Base-by-base conservation (phyloP, 2,888 invertebrate species). In the Tenthredo notha region DNA sequence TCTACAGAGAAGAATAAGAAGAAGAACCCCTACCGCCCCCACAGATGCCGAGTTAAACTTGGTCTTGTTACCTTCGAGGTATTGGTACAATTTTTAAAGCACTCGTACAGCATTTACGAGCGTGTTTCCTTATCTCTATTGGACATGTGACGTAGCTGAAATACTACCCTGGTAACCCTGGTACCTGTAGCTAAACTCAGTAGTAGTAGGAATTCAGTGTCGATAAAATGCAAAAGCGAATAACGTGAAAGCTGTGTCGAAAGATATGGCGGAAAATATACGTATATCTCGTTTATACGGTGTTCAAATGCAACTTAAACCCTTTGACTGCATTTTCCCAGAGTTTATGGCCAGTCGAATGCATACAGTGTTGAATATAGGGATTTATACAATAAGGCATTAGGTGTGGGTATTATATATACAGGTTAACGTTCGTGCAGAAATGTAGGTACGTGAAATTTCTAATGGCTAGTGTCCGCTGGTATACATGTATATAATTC, bases 221-320 rank as follows among this genome's bases (percentile, higher is more conserved):
- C 72, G 43, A 74, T 74, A 74, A 74, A 74, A 74, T 74, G 72
- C 18, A 43, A 25, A 18, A 74, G 72, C 40, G 40, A 74, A 74
- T 74, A 43, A 43, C 21, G 10, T 43, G 72, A 25, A 43, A 21
- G 43, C 43, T 43, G 40, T 12, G 72, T 43, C 40, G 43, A 21
- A 25, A 43, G 72, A 43, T 43, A 74, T 7, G 21, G 72, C 43
- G 7, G 72, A 74, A 40, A 43, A 74, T 74, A n/a, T 54, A 54
- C 54, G n/a, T 54, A 6, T 43, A 70, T 37, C 70, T 70, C 43
- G 40, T 40, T 74, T 43, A 21, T 21, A 43, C 72, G 43, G 40
- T 74, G 43, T 74, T 40, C 25, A 43, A 61, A 50, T 77, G 77
- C 29, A 77, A 77, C 70, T 10, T 40, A 7, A 40, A 40, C 61